A percentile compares a stretch with the other conserved stretches of the same genome.
Evolutionary conservation across 2,888 invertebrate species (phyloP).

Genomic region (Escarpia spicata): DNA sequence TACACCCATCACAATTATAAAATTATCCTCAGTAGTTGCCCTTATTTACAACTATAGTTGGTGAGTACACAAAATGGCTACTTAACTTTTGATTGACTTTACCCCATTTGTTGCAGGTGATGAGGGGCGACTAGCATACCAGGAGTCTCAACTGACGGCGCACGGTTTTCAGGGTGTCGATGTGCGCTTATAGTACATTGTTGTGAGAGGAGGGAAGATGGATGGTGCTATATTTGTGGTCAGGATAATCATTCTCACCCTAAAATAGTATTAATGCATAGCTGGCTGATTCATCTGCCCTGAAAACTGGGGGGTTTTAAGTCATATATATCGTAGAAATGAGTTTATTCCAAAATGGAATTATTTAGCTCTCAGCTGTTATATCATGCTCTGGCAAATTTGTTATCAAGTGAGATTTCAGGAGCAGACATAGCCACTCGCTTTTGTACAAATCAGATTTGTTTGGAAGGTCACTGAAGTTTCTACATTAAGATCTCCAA

Average conservation of each 20-base stretch:
- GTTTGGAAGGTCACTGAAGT: neutral
- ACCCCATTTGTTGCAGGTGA: conserved; percentile 52
- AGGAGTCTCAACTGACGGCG: conserved; percentile 60
- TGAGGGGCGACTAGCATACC: conserved; percentile 59
- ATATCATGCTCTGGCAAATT: neutral
- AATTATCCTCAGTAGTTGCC: neutral
- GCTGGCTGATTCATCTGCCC: neutral
- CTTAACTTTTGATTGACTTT: neutral
- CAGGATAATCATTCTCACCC: neutral
- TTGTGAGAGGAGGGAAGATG: neutral
- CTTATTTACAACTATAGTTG: neutral
- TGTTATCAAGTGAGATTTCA: neutral
- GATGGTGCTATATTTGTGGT: conserved; percentile 12
- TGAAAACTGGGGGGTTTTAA: too few relatives aligned
- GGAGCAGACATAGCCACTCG: neutral
- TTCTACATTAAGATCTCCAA: neutral
- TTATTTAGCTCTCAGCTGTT: neutral
- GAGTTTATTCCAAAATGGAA: too few relatives aligned
- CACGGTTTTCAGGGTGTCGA: conserved; percentile 65
- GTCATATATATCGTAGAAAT: too few relatives aligned
- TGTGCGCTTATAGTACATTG: conserved; percentile 40
- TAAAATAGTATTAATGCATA: neutral
- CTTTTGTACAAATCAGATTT: neutral
- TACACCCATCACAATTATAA: too few relatives aligned
- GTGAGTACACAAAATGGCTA: neutral